These are phyloP conservation scores for Mythimna lalbum DNA, from an alignment of 2,888 invertebrate species.

Conservation along the genomic window DNA sequence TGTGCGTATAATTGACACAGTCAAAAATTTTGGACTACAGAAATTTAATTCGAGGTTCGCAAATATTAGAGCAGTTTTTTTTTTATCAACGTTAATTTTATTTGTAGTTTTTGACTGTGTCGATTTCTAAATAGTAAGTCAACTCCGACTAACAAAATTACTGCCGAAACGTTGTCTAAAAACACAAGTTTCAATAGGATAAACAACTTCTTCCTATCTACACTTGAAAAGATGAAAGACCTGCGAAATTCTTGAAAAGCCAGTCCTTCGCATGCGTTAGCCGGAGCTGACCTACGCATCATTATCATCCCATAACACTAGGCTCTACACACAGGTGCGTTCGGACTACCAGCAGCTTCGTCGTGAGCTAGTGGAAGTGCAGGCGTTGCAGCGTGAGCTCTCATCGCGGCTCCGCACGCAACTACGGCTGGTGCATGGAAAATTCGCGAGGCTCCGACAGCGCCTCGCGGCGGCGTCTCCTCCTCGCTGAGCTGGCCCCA, in stretches of 20 bases:
- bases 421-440: conserved; percentile 93
- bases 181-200: neutral
- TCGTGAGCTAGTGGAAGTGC: conserved; percentile 95
- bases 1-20: conserved; percentile 53
- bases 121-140: conserved; percentile 51
- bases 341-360: conserved; percentile 95
- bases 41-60: neutral
- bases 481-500: conserved; percentile 70
- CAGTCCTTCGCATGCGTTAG: conserved; percentile 36
- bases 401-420: conserved; percentile 94
- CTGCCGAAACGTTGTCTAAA: neutral
- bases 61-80: neutral
- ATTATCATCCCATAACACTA: conserved; percentile 9
- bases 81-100: neutral
- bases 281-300: conserved; percentile 56
- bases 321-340: conserved; percentile 87
- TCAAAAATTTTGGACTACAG: neutral
- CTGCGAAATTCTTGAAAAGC: neutral
- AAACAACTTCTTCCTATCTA: neutral
- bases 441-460: conserved; percentile 93
- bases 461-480: conserved; percentile 91
- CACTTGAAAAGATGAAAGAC: neutral
- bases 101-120: conserved; percentile 45
- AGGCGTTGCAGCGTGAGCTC: conserved; percentile 94
- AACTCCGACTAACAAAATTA: conserved; percentile 60